Conservation (phyloP, 37 sponge, comb jelly and placozoan species). For the Beroe ovata region DNA sequence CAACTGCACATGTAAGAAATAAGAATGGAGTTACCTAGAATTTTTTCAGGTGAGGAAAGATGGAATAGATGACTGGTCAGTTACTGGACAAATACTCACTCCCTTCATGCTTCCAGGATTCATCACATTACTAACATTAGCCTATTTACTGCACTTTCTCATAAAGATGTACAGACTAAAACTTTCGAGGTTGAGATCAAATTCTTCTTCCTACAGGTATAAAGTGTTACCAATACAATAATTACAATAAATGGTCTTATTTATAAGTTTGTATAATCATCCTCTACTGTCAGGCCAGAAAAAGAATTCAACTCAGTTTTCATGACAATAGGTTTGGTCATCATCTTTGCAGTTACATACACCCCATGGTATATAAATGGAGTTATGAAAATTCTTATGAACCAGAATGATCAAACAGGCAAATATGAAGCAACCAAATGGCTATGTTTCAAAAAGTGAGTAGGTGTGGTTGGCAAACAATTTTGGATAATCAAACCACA, state of each 20-base stretch:
- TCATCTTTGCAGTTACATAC: background rate
- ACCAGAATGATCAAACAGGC: background rate
- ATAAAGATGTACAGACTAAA: background rate
- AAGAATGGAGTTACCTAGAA: background rate
- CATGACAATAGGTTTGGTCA: conserved; percentile 3
- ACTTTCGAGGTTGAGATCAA: background rate
- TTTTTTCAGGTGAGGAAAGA: background rate
- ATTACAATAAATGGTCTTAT: background rate
- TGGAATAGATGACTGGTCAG: background rate
- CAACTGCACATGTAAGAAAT: background rate
- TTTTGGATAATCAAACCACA: background rate
- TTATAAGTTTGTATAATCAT: too few species aligned
- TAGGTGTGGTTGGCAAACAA: too few species aligned
- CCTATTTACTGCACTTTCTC: conserved; percentile 13
- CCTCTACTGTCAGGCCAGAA: background rate
- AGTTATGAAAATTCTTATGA: background rate
- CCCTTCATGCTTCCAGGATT: conserved; percentile 14
- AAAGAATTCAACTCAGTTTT: conserved; percentile 12
- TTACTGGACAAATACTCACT: conserved; percentile 27
- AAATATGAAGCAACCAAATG: background rate
- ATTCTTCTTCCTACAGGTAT: conserved; percentile 25
- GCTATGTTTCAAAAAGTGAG: background rate
- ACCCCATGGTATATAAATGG: conserved; percentile 67
- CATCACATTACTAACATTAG: background rate
- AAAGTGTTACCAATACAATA: background rate